phyloP scores from a whole-genome alignment of 2,113 vertebrate species.

The Copsychus sechellarum region DNA sequence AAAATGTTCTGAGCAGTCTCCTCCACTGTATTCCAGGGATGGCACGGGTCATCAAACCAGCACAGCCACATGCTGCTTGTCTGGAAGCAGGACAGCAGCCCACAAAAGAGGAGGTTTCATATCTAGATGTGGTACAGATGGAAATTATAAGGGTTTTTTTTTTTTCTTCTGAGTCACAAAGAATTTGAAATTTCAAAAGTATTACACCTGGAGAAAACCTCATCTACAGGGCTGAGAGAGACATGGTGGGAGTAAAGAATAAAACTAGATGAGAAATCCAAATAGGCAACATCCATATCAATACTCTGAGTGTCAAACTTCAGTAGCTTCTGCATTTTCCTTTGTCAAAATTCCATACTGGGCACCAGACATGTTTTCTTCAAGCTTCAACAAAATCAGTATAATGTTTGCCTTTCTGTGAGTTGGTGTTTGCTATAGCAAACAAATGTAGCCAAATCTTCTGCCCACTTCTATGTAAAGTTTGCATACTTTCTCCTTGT shows the following conservation, averaged over 20 bases:
- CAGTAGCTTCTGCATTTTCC: background rate
- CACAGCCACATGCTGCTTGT: background rate
- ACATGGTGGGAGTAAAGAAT: background rate
- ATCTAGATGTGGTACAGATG: background rate
- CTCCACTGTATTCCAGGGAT: background rate
- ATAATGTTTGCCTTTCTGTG: background rate
- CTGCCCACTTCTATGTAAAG: background rate
- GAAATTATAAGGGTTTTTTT: fast-evolving
- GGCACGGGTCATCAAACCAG: background rate
- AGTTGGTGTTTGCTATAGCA: background rate
- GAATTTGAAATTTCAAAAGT: background rate
- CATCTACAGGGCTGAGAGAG: background rate
- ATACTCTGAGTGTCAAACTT: background rate
- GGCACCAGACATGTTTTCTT: background rate
- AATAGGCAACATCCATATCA: background rate
- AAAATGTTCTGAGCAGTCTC: background rate
- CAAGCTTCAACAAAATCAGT: background rate
- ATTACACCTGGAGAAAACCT: background rate
- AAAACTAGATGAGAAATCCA: background rate
- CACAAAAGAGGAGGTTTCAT: fast-evolving
- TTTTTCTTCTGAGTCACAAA: background rate
- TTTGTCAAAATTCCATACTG: background rate
- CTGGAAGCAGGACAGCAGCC: background rate
- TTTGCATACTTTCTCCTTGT: background rate
- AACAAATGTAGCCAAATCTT: constrained; percentile 7